Evolutionary conservation across 2,797 vertebrate genomes (phyloP).

Genomic region (Lophius americanus): DNA sequence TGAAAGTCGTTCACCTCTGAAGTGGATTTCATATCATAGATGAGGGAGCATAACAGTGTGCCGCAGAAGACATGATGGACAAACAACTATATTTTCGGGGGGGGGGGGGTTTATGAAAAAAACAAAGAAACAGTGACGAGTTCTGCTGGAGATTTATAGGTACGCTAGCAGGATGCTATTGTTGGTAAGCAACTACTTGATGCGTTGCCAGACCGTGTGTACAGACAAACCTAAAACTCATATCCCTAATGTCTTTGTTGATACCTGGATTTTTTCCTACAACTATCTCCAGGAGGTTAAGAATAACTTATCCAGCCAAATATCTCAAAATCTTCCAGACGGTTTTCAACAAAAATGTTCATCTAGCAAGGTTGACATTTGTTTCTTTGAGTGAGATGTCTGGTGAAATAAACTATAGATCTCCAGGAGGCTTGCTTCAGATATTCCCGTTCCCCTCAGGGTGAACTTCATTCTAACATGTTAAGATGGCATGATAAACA

Average conservation of each 20-base stretch:
- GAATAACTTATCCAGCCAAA: conserved; percentile 7
- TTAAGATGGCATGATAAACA: neutral
- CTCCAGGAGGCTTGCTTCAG: neutral
- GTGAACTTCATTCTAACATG: neutral
- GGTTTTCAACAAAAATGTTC: conserved; percentile 4
- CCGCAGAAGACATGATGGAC: conserved; percentile 47
- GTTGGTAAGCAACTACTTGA: neutral
- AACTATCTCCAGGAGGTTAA: neutral
- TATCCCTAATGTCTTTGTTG: neutral
- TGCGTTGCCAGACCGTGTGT: neutral
- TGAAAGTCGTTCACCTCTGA: conserved; percentile 54
- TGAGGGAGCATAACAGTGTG: conserved; percentile 41
- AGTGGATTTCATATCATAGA: conserved; percentile 51
- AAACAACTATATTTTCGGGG: conserved; percentile 35
- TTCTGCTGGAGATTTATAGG: neutral
- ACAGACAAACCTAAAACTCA: neutral
- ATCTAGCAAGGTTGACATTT: neutral
- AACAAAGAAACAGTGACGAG: neutral
- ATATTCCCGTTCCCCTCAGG: neutral
- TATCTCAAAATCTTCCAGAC: neutral
- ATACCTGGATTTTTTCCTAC: neutral
- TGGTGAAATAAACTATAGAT: conserved; percentile 3
- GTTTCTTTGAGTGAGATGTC: conserved; percentile 2
- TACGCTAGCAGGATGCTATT: neutral
- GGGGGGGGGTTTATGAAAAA: neutral